Conservation (phyloP, 2,888 invertebrate species). For the Tillus elongatus region DNA sequence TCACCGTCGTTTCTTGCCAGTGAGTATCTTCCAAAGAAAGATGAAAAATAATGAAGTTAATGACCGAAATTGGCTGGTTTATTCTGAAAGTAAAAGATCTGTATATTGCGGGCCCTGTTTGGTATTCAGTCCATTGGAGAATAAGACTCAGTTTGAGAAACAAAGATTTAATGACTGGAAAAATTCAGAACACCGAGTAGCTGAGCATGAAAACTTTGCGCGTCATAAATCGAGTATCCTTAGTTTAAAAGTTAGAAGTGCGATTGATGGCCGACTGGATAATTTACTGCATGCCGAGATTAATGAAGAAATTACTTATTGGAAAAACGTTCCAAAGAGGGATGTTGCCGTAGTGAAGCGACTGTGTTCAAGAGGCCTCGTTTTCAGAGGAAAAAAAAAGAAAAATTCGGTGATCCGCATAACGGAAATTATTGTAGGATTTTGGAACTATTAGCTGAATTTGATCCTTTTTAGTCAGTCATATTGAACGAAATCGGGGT, state of each 20-base stretch:
- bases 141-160: constrained; percentile 19
- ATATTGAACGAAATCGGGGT: too few species aligned
- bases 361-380: constrained; percentile 20
- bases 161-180: constrained; percentile 25
- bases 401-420: too few species aligned
- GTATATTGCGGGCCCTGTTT: too few species aligned
- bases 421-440: too few species aligned
- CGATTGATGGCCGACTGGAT: constrained; percentile 15
- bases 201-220: constrained; percentile 22
- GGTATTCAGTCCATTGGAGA: constrained; percentile 18
- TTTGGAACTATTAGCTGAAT: constrained; percentile 1
- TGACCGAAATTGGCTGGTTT: too few species aligned
- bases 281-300: constrained; percentile 6
- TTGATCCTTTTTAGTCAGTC: too few species aligned
- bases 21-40: too few species aligned
- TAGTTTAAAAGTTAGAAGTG: constrained; percentile 14
- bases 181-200: constrained; percentile 21
- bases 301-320: constrained; percentile 16
- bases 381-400: constrained; percentile 21
- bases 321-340: constrained; percentile 21
- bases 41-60: constrained; percentile 12
- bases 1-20: constrained; percentile 14
- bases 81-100: too few species aligned
- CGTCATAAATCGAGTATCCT: constrained; percentile 21
- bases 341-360: too few species aligned